Percentiles rank a stretch among this genome's conserved stretches.
These are phyloP conservation scores for Pterocles burchelli DNA, from an alignment of 2,113 vertebrate species.

Conservation along the genomic window DNA sequence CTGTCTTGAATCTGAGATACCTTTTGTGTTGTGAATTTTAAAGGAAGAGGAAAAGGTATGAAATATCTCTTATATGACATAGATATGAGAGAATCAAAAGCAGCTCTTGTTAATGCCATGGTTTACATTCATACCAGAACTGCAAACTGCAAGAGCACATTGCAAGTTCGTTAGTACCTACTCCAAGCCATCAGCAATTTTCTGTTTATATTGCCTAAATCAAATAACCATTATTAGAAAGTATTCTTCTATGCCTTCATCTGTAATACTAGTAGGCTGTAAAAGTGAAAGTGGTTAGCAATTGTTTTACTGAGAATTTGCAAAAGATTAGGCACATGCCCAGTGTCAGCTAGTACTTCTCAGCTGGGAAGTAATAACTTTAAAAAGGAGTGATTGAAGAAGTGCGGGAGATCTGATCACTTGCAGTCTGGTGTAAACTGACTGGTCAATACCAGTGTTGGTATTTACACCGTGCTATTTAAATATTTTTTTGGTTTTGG, in stretches of 20 bases:
- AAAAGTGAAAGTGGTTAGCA: background rate
- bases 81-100: background rate
- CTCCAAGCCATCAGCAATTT: background rate
- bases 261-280: background rate
- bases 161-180: background rate
- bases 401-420: background rate
- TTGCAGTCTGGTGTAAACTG: background rate
- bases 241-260: background rate
- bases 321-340: background rate
- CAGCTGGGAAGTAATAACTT: background rate
- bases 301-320: background rate
- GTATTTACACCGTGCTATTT: background rate
- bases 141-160: background rate
- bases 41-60: background rate
- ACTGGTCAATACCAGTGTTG: background rate
- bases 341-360: background rate
- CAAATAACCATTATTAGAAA: background rate
- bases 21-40: background rate
- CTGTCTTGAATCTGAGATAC: background rate
- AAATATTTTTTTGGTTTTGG: background rate
- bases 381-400: background rate
- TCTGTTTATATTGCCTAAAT: background rate
- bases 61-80: background rate
- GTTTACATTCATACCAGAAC: background rate
- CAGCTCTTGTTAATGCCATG: background rate